These are phyloP conservation scores for Athene noctua DNA, from an alignment of 2,113 vertebrate genomes.

Conservation along the genomic window DNA sequence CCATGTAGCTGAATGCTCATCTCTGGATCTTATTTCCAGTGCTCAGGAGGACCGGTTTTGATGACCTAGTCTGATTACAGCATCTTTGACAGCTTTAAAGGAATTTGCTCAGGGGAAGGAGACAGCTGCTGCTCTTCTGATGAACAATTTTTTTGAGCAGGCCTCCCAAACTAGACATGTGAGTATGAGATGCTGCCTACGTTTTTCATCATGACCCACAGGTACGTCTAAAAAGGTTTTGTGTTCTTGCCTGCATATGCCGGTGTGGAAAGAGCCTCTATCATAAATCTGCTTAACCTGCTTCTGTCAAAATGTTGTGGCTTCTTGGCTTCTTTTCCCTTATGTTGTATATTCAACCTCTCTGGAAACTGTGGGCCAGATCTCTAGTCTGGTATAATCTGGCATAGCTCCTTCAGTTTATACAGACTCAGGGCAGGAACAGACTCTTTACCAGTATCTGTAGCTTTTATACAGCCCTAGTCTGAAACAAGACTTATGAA, in stretches of 20 bases:
- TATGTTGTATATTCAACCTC: neutral
- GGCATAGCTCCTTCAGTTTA: neutral
- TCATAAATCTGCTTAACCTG: neutral
- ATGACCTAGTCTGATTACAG: constrained; percentile 76
- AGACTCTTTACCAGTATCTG: neutral
- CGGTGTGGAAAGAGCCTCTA: neutral
- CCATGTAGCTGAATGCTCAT: constrained; percentile 60
- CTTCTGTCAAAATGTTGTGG: neutral
- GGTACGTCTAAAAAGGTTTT: constrained; percentile 72
- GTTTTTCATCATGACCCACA: constrained; percentile 81
- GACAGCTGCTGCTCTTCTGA: constrained; percentile 74
- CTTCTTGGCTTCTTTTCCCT: neutral
- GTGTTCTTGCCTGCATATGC: neutral
- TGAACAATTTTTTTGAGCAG: constrained; percentile 78
- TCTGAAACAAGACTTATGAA: neutral
- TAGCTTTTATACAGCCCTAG: neutral
- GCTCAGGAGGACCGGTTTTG: constrained; percentile 42
- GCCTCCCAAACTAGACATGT: constrained; percentile 73
- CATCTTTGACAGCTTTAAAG: constrained; percentile 81
- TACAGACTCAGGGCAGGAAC: neutral
- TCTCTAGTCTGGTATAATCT: neutral
- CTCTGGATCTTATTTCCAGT: constrained; percentile 72
- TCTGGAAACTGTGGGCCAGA: neutral
- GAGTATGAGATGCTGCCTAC: constrained; percentile 74
- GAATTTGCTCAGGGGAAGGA: constrained; percentile 72